Base-by-base conservation (phyloP, 2,888 invertebrate species). In the Melanchra persicariae region DNA sequence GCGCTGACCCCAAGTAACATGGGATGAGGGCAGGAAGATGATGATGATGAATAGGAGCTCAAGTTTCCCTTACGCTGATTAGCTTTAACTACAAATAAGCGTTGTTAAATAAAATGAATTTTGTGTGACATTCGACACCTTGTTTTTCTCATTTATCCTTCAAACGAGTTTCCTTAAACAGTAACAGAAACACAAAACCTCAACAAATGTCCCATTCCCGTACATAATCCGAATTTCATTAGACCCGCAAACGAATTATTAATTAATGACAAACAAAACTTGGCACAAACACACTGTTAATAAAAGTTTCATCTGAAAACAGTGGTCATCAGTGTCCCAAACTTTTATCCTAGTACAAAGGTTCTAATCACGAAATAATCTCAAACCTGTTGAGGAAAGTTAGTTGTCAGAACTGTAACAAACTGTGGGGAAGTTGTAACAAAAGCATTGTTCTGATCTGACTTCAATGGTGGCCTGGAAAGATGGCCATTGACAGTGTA, bases 221-320 rank as follows among this genome's bases (percentile, higher is more conserved):
- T 12, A 57, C 24, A 45, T n/a, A 37, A 17, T 15, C 43, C 54
- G 52, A 45, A 66, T 40, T 66, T 30, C 55, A n/a, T 40, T 22
- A 64, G 51, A 62, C 37, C 26, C 22, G n/a, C 22, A 47, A 57
- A 69, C 51, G 47, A 64, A 72, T 67, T 58, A 81, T 61, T 72
- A 70, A 76, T 81, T 72, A 81, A 79, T 72, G 26, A 76, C 61
- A 62, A 75, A 76, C 75, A 78, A 68, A 59, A 58, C 30, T 43
- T 45, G 15, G 24, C 2, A 34, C 47, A 37, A 62, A 77, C 77
- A 73, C 5, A 40, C 34, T 30, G 70, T 57, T 58, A 47, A 59
- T 52, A 78, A 82, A 78, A 78, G 55, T 82, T 81, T 62, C 17
- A 5, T 59, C 30, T 10, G 17, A 45, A 61, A 80, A 81, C 60